Base-by-base conservation (phyloP, 2,888 invertebrate genomes). In the Melieria picta region DNA sequence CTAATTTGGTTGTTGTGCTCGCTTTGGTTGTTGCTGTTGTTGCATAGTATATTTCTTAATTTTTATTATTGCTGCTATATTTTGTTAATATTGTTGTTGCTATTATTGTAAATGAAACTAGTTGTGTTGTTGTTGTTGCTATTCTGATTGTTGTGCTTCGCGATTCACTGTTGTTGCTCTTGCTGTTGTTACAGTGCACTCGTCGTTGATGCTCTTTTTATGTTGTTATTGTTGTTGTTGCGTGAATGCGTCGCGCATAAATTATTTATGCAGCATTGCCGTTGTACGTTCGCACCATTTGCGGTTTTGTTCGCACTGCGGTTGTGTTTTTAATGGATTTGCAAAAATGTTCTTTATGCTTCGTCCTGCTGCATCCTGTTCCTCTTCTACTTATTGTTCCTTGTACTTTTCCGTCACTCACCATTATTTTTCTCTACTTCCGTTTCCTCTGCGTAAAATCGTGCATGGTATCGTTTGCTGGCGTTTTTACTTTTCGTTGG, bases 271-370 rank as follows among this genome's bases (percentile, higher is more conserved):
- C 56, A 57, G 62, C 55, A 42, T 61, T 69, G 55, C 63, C 71
- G 69, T 69, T 69, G 72, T 70, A 69, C 69, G 69, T 70, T 74
- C 72, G 67, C 72, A 71, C 57, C 67, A 71, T 72, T 67, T 72
- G 74, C 61, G 72, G 69, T 69, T 67, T 72, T 74, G 56, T 70
- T 69, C 66, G 65, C 74, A 66, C 69, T 72, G 71, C 65, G 72
- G 73, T 71, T 66, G 50, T 63, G 69, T 74, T 64, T 69, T 72
- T 72, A 72, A 70, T 74, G 74, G 69, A 74, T 74, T 74, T 74
- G 69, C 67, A 69, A 72, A 74, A 69, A 72, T 72, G 58, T 62
- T 63, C 16, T 69, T 69, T 69, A 62, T 55, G 69, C 62, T 30
- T 2, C 30, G 30, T 30, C 30, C 30, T 30, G 30, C 30, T 30